phyloP scores from a whole-genome alignment of 2,888 invertebrate species.

The Deilephila porcellus region DNA sequence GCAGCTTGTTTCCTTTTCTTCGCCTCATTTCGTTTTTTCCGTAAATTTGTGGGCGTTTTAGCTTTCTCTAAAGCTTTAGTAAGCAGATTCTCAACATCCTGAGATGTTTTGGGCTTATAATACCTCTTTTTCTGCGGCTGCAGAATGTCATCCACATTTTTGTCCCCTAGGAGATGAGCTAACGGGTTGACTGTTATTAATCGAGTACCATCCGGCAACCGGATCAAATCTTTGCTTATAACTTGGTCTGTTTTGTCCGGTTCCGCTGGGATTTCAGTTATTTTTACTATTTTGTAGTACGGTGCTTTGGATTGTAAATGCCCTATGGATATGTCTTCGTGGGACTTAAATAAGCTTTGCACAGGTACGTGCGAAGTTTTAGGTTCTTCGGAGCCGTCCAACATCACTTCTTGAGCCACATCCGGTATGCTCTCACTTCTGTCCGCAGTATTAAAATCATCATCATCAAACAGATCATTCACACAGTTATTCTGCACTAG shows the following conservation, averaged over 20 bases:
- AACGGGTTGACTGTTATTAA: constrained; percentile 69
- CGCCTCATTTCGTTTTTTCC: neutral
- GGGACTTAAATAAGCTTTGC: constrained; percentile 42
- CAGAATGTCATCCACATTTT: constrained; percentile 50
- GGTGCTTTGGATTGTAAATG: constrained; percentile 68
- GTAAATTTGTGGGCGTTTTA: constrained; percentile 8
- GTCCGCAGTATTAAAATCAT: constrained; percentile 40
- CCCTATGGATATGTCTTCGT: constrained; percentile 58
- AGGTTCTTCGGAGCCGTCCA: constrained; percentile 57
- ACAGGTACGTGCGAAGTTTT: constrained; percentile 42
- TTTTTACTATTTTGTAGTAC: constrained; percentile 71
- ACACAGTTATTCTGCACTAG: constrained; percentile 43
- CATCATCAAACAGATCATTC: constrained; percentile 38
- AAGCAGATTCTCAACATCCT: constrained; percentile 58
- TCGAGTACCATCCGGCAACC: constrained; percentile 65
- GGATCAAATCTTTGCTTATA: constrained; percentile 40
- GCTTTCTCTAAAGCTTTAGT: constrained; percentile 55
- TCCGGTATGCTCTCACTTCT: constrained; percentile 60
- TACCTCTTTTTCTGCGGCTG: constrained; percentile 52
- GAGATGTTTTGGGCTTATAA: constrained; percentile 53
- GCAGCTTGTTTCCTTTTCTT: neutral
- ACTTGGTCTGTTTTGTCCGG: constrained; percentile 21
- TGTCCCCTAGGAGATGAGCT: constrained; percentile 66
- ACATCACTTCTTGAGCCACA: constrained; percentile 69
- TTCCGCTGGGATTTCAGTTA: constrained; percentile 53